Conservation (phyloP, 2,888 invertebrate species). For the Prosopocoilus inquinatus region DNA sequence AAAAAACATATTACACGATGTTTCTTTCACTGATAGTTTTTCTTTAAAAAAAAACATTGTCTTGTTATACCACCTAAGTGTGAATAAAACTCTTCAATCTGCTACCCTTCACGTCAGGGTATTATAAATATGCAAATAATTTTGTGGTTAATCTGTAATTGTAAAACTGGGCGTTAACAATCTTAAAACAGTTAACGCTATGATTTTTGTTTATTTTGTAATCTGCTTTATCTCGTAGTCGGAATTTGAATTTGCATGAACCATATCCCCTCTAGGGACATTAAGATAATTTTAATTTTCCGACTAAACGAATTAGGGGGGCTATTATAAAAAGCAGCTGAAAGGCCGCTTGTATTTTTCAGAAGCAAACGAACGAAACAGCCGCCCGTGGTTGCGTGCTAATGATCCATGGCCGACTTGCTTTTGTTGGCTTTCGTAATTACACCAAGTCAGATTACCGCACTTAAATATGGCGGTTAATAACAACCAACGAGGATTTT, state of each 20-base stretch:
- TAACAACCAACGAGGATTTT: conserved; percentile 21
- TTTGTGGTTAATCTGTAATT: too few species aligned
- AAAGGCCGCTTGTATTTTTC: background rate
- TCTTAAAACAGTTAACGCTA: too few species aligned
- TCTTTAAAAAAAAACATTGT: too few species aligned
- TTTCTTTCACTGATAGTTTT: too few species aligned
- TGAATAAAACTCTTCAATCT: too few species aligned
- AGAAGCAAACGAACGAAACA: conserved; percentile 16
- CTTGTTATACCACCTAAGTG: too few species aligned
- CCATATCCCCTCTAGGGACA: background rate
- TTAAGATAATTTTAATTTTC: conserved; percentile 19
- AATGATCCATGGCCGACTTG: conserved; percentile 28
- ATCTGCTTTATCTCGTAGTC: too few species aligned
- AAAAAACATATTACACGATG: too few species aligned
- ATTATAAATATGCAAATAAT: too few species aligned
- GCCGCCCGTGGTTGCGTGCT: conserved; percentile 29
- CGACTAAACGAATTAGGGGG: conserved; percentile 13
- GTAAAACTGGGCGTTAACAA: too few species aligned
- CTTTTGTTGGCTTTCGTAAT: conserved; percentile 31
- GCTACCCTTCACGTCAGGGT: too few species aligned
- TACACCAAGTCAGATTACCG: conserved; percentile 23
- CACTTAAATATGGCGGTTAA: conserved; percentile 25
- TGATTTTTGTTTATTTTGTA: too few species aligned
- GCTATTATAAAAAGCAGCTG: conserved; percentile 9
- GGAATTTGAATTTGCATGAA: background rate